phyloP scores from a whole-genome alignment of 2,797 vertebrate genomes.

The Cossypha niveicapilla region DNA sequence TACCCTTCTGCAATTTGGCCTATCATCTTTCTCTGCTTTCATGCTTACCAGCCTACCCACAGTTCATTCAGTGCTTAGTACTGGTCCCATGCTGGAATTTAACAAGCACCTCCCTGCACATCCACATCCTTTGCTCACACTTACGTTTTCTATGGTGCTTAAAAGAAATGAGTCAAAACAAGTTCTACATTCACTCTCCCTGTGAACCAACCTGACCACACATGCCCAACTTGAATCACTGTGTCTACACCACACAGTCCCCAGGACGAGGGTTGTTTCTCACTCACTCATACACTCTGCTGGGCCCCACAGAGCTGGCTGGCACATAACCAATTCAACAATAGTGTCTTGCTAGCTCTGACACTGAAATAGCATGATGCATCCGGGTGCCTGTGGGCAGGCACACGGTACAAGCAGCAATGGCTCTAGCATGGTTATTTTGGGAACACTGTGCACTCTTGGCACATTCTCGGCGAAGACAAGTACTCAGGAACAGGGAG shows the following conservation, averaged over 20 bases:
- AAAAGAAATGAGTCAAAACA: neutral
- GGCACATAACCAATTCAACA: neutral
- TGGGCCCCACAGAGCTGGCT: neutral
- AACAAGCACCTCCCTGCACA: neutral
- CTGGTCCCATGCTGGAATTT: neutral
- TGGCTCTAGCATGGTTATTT: neutral
- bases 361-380: fast-evolving
- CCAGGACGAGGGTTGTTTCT: neutral
- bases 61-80: fast-evolving
- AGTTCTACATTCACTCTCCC: neutral
- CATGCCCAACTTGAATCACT: neutral
- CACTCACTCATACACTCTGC: fast-evolving
- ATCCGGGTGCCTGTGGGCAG: neutral
- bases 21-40: neutral
- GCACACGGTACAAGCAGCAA: neutral
- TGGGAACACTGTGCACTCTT: fast-evolving
- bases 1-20: neutral
- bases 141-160: neutral
- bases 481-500: fast-evolving
- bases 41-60: neutral
- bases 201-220: neutral
- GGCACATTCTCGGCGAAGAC: fast-evolving
- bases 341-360: neutral
- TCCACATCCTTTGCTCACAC: neutral
- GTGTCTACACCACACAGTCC: neutral